These are phyloP conservation scores for Globodera rostochiensis DNA, from an alignment of 1,140 invertebrate species.

Conservation along the genomic window DNA sequence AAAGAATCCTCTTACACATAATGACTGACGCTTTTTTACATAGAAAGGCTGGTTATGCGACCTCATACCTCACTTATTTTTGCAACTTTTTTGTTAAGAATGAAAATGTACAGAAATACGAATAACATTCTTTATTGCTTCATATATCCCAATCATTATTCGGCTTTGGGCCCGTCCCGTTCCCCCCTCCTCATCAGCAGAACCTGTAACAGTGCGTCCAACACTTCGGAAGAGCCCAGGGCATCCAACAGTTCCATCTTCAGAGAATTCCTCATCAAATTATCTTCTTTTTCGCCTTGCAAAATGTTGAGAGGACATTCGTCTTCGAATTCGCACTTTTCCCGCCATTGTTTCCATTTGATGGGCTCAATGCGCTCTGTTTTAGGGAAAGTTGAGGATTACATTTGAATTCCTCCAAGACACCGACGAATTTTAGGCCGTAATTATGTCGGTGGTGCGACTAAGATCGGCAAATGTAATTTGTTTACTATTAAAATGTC, in stretches of 20 bases:
- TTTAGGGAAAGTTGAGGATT: constrained; percentile 2
- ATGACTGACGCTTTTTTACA: too few relatives aligned
- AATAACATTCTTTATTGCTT: too few relatives aligned
- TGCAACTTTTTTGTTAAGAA: too few relatives aligned
- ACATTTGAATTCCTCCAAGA: neutral
- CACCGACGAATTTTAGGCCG: too few relatives aligned
- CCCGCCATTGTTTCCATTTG: neutral
- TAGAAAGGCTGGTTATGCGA: too few relatives aligned
- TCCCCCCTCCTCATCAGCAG: neutral
- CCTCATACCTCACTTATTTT: too few relatives aligned
- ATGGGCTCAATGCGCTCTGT: neutral
- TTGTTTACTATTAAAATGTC: neutral
- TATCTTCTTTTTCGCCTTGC: neutral
- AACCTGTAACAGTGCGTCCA: constrained; percentile 13
- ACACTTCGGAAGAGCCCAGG: constrained; percentile 13
- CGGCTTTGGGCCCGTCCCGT: neutral
- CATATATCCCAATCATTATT: neutral
- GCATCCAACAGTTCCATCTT: constrained; percentile 21
- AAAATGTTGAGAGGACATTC: neutral
- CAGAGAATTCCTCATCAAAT: neutral
- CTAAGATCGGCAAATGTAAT: too few relatives aligned
- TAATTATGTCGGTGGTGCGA: too few relatives aligned
- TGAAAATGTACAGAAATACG: too few relatives aligned
- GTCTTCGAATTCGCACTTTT: neutral
- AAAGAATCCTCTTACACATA: too few relatives aligned